These are phyloP conservation scores for Orientallactaga bullata DNA, from an alignment of 2,113 vertebrate species.

Conservation along the genomic window DNA sequence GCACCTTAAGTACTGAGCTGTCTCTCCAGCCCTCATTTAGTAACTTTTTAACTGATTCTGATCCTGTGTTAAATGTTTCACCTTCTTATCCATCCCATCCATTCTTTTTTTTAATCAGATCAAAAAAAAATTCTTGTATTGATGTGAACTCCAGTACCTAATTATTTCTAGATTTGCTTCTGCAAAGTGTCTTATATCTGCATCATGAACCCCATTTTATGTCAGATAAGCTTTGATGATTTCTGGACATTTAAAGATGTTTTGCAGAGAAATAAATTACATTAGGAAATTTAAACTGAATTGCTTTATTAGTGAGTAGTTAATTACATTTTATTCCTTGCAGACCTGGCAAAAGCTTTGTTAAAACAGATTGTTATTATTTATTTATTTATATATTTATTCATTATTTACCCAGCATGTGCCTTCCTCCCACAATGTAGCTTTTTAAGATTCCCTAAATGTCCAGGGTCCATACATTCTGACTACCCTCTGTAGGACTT, in stretches of 20 bases:
- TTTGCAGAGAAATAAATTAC: background rate
- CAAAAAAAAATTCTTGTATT: background rate
- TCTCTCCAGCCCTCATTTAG: too few relatives aligned
- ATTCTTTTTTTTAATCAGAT: background rate
- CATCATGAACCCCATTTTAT: background rate
- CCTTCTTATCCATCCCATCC: background rate
- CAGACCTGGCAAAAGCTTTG: background rate
- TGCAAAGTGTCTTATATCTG: background rate
- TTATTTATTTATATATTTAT: background rate
- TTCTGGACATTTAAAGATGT: background rate
- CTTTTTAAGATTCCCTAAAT: background rate
- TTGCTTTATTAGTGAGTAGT: slow-evolving; percentile 7
- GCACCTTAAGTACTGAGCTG: too few relatives aligned
- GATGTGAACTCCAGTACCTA: too few relatives aligned
- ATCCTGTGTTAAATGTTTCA: slow-evolving; percentile 39
- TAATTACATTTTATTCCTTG: slow-evolving; percentile 16
- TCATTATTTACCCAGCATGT: background rate
- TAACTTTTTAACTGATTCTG: background rate
- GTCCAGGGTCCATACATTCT: background rate
- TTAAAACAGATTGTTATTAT: background rate
- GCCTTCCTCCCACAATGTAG: background rate
- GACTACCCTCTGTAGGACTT: background rate
- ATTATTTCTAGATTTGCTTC: background rate
- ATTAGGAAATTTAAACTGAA: background rate
- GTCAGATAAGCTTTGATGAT: slow-evolving; percentile 36